Conservation (phyloP, 2,888 invertebrate species). For the Caenorhabditis imperialis region DNA sequence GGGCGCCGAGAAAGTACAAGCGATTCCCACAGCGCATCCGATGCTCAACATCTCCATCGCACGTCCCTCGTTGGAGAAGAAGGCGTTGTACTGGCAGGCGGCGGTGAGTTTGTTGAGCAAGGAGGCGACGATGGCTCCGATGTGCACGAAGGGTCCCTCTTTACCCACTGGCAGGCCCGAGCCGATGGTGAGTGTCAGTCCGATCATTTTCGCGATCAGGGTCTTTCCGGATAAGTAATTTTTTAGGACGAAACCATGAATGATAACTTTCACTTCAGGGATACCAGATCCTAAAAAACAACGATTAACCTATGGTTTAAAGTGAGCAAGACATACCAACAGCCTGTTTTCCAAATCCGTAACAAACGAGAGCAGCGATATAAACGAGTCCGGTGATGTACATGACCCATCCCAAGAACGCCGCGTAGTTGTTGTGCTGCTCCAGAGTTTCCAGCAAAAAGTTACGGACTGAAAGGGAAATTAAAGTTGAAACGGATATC, state of each 20-base stretch:
- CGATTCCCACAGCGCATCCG: constrained; percentile 95
- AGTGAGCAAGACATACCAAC: constrained; percentile 87
- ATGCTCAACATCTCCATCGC: constrained; percentile 97
- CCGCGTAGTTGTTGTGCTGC: constrained; percentile 57
- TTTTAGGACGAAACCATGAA: constrained; percentile 92
- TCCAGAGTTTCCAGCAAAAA: constrained; percentile 15
- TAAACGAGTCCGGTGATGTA: constrained; percentile 91
- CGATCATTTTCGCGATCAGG: constrained; percentile 92
- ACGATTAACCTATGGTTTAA: no score
- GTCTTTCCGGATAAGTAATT: constrained; percentile 96
- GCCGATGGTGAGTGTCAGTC: constrained; percentile 92
- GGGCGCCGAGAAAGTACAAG: constrained; percentile 94
- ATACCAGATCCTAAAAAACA: constrained; percentile 92
- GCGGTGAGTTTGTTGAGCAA: constrained; percentile 82
- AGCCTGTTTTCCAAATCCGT: constrained; percentile 95
- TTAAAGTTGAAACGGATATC: neutral
- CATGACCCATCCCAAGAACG: constrained; percentile 85
- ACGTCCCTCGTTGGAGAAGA: constrained; percentile 79
- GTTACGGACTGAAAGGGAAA: constrained; percentile 49
- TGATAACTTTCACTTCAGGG: constrained; percentile 98
- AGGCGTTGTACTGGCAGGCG: constrained; percentile 65
- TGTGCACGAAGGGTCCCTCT: constrained; percentile 99
- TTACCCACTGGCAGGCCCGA: constrained; percentile 96
- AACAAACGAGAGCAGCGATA: constrained; percentile 97
- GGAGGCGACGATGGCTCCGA: constrained; percentile 95